phyloP scores from a whole-genome alignment of 1,140 invertebrate species.

The Cydia splendana region DNA sequence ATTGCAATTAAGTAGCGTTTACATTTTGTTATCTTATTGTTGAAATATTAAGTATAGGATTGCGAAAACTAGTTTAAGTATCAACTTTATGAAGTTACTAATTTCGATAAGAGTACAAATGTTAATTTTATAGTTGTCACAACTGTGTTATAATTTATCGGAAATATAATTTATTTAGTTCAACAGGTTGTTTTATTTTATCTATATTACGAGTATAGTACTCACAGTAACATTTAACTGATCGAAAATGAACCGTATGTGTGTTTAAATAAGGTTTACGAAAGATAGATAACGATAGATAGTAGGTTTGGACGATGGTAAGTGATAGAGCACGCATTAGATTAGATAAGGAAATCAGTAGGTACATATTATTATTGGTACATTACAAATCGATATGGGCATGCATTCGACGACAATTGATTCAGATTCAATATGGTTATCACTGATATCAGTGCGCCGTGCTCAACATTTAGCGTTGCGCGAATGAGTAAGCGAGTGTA shows the following conservation, averaged over 20 bases:
- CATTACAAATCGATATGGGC: conserved; percentile 3
- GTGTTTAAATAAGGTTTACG: too few species aligned
- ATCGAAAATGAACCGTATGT: too few species aligned
- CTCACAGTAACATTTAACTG: too few species aligned
- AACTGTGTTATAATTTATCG: conserved; percentile 52
- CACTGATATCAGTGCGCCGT: background rate
- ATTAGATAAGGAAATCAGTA: conserved; percentile 4
- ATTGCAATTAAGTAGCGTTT: background rate
- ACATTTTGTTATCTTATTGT: conserved; percentile 21
- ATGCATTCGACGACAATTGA: background rate
- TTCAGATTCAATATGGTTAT: background rate
- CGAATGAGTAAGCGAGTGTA: background rate
- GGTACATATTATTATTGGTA: background rate
- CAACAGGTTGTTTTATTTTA: conserved; percentile 53
- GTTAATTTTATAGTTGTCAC: conserved; percentile 49
- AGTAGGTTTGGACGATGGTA: too few species aligned
- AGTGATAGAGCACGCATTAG: background rate
- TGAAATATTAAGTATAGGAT: background rate
- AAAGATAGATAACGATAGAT: too few species aligned
- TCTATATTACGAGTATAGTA: background rate
- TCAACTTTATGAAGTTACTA: conserved; percentile 3
- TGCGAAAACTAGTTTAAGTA: conserved; percentile 3
- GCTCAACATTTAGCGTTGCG: background rate
- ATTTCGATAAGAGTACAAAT: conserved; percentile 51
- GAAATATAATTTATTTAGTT: conserved; percentile 63